phyloP scores from a whole-genome alignment of 2,888 invertebrate species.

The Cephus nigrinus region DNA sequence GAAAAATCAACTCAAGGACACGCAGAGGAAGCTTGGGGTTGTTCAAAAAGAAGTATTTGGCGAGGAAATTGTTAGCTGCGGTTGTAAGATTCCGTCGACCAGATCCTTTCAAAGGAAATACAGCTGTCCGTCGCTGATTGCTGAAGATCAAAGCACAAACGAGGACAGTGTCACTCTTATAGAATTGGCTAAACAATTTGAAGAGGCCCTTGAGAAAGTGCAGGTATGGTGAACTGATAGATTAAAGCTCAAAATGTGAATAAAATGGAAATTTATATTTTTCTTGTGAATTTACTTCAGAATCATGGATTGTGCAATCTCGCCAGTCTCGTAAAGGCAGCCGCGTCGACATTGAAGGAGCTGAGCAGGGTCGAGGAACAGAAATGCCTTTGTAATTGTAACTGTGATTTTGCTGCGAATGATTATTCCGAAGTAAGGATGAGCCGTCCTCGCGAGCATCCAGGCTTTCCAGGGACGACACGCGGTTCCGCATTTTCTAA shows the following conservation, averaged over 20 bases:
- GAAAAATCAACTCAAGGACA: constrained; percentile 6
- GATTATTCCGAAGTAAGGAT: background rate
- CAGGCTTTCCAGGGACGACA: constrained; percentile 28
- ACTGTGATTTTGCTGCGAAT: background rate
- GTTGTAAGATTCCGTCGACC: background rate
- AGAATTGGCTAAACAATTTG: constrained; percentile 29
- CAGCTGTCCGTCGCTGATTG: constrained; percentile 10
- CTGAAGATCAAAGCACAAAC: background rate
- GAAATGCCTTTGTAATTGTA: constrained; percentile 3
- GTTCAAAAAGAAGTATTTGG: constrained; percentile 16
- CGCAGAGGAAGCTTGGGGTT: constrained; percentile 12
- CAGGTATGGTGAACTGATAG: constrained; percentile 19
- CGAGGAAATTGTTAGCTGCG: background rate
- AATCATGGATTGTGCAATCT: constrained; percentile 27
- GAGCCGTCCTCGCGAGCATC: background rate
- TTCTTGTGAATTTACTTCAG: constrained; percentile 14
- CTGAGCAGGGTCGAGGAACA: constrained; percentile 20
- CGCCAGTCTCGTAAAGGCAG: constrained; percentile 28
- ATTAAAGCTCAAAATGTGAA: background rate
- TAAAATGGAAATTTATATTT: background rate
- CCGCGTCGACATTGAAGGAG: constrained; percentile 24
- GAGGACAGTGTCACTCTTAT: constrained; percentile 7
- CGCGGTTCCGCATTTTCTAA: constrained; percentile 1
- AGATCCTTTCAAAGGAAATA: background rate
- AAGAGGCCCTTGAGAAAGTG: constrained; percentile 25